Percentiles rank a stretch among this genome's conserved stretches.
Evolutionary conservation across 2,113 vertebrate genomes (phyloP).

Genomic region (Triplophysa rosa): DNA sequence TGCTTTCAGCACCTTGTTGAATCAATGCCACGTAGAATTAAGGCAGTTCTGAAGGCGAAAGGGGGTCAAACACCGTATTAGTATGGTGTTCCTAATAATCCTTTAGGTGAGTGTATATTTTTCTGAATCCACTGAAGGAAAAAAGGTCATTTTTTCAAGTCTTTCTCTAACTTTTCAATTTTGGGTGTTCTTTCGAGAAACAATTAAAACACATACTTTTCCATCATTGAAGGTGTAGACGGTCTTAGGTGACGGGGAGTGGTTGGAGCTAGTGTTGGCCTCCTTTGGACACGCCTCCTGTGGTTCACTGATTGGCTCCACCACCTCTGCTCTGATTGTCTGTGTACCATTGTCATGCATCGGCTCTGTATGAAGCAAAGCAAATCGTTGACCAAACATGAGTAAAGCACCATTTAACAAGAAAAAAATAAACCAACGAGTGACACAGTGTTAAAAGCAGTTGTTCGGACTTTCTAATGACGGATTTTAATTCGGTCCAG

Average conservation of each 20-base stretch:
- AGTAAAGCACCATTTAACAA: neutral
- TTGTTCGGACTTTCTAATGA: neutral
- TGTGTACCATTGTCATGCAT: constrained; percentile 83
- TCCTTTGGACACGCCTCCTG: constrained; percentile 77
- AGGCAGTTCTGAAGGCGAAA: too few relatives aligned
- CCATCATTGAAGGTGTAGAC: constrained; percentile 82
- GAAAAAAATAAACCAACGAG: neutral
- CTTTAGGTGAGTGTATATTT: too few relatives aligned
- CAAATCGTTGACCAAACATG: constrained; percentile 24
- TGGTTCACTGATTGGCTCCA: constrained; percentile 75
- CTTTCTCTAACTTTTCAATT: too few relatives aligned
- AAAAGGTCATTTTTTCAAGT: too few relatives aligned
- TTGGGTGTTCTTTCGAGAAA: too few relatives aligned
- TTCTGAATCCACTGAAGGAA: too few relatives aligned
- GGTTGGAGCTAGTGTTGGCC: constrained; percentile 81
- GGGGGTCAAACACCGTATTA: too few relatives aligned
- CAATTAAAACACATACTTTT: constrained; percentile 65
- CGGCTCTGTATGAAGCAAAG: constrained; percentile 67
- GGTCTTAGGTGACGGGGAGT: constrained; percentile 77
- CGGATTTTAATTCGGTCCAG: constrained; percentile 7
- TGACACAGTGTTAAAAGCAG: constrained; percentile 1
- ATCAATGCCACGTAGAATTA: too few relatives aligned
- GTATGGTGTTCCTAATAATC: too few relatives aligned
- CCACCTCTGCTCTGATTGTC: constrained; percentile 81
- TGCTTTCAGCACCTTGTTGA: too few relatives aligned